Percentiles rank a stretch among this genome's conserved stretches.
Conservation (phyloP, 2,888 invertebrate species). For the Conus canariensis region DNA sequence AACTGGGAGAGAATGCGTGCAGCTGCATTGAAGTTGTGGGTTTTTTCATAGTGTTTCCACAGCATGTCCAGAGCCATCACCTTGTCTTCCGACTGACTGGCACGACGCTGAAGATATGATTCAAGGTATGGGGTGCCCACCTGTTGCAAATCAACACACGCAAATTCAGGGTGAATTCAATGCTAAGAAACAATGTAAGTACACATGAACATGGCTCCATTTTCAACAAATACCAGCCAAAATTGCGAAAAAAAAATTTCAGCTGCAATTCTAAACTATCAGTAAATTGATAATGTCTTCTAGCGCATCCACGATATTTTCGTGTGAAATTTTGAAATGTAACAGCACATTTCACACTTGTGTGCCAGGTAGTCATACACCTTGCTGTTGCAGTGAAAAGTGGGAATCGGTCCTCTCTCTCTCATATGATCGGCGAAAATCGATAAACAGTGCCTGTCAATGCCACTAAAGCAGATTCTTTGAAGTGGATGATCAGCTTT, state of each 20-base stretch:
- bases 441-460: no score
- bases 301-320: no score
- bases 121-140: conserved; percentile 85
- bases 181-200: neutral
- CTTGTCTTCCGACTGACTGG: conserved; percentile 76
- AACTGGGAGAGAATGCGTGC: conserved; percentile 93
- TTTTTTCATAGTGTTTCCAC: conserved; percentile 97
- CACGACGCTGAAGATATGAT: conserved; percentile 83
- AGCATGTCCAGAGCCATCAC: conserved; percentile 88
- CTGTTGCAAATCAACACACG: conserved; percentile 59
- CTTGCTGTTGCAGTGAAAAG: no score
- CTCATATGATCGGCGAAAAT: no score
- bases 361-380: no score
- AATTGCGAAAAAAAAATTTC: neutral
- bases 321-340: no score
- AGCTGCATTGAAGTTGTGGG: conserved; percentile 93
- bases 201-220: neutral
- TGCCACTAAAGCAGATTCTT: no score
- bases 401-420: no score
- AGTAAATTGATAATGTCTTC: no score
- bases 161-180: neutral
- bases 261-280: no score
- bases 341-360: no score
- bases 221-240: conserved; percentile 6
- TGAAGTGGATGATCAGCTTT: no score